Conservation (phyloP, 2,113 vertebrate genomes). For the Illadopsis cleaveri region DNA sequence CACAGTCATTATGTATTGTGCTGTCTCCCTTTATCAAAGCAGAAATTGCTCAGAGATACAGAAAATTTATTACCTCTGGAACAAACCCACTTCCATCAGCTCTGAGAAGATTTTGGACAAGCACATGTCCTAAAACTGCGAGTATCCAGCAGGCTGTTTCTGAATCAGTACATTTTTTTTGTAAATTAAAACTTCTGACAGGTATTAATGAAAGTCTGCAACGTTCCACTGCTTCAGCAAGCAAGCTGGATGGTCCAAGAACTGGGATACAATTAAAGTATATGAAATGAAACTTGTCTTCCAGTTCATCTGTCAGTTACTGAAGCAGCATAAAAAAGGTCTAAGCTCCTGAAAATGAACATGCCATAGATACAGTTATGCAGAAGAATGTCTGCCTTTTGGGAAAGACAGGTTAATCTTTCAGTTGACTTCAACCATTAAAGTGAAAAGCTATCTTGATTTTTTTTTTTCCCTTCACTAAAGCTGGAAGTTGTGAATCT, state of each 20-base stretch:
- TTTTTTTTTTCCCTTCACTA: neutral
- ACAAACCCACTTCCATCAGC: neutral
- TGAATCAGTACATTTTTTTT: neutral
- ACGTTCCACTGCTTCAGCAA: neutral
- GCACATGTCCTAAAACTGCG: neutral
- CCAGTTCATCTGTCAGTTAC: neutral
- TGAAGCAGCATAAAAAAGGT: neutral
- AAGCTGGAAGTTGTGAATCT: neutral
- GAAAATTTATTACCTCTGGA: conserved; percentile 3
- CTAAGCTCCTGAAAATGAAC: neutral
- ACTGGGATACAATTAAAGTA: neutral
- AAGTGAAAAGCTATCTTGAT: neutral
- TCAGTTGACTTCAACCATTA: neutral
- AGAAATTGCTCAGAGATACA: neutral
- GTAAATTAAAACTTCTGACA: conserved; percentile 2
- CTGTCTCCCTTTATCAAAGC: neutral
- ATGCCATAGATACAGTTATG: neutral
- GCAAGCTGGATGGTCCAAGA: neutral
- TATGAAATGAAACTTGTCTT: neutral
- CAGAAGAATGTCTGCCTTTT: neutral
- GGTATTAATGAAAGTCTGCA: neutral
- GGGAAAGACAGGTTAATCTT: neutral
- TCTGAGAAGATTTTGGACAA: neutral
- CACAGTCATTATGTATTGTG: neutral
- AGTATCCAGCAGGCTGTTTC: neutral